Evolutionary conservation across 2,888 invertebrate genomes (phyloP).

Genomic region (Hecatera dysodea): DNA sequence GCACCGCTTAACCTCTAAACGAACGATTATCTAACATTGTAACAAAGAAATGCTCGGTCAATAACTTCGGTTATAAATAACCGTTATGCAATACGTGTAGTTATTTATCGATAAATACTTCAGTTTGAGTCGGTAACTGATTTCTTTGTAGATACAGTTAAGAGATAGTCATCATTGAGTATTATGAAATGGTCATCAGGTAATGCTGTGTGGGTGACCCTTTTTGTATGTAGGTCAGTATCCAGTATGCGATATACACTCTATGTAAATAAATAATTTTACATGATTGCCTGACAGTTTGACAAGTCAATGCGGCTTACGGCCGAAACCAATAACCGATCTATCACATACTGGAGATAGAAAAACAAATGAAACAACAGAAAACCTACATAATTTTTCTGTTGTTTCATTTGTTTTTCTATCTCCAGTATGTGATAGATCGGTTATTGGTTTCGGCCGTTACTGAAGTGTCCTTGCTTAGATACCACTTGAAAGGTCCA

Average conservation of each 20-base stretch:
- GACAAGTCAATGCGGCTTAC: too few relatives aligned
- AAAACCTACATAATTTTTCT: too few relatives aligned
- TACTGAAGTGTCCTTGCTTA: too few relatives aligned
- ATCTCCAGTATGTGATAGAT: too few relatives aligned
- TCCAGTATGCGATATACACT: neutral
- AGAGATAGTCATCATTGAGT: neutral
- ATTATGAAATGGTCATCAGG: neutral
- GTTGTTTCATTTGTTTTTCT: too few relatives aligned
- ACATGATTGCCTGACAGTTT: too few relatives aligned
- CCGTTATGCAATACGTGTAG: constrained; percentile 76
- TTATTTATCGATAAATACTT: constrained; percentile 73
- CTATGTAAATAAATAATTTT: too few relatives aligned
- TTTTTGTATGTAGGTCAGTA: neutral
- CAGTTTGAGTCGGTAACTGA: constrained; percentile 24
- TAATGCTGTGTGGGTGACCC: neutral
- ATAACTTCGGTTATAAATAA: constrained; percentile 67
- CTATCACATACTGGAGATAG: too few relatives aligned
- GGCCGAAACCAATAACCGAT: too few relatives aligned
- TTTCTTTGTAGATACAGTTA: constrained; percentile 42
- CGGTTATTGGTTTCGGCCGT: too few relatives aligned
- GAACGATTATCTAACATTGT: constrained; percentile 54
- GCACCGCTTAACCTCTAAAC: constrained; percentile 41
- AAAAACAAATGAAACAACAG: too few relatives aligned
- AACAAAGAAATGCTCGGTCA: constrained; percentile 62
- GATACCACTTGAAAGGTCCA: too few relatives aligned